A percentile compares a stretch with the other conserved stretches of the same genome.
Evolutionary conservation across 2,113 vertebrate species (phyloP).

Genomic region (Psilopogon haemacephalus): DNA sequence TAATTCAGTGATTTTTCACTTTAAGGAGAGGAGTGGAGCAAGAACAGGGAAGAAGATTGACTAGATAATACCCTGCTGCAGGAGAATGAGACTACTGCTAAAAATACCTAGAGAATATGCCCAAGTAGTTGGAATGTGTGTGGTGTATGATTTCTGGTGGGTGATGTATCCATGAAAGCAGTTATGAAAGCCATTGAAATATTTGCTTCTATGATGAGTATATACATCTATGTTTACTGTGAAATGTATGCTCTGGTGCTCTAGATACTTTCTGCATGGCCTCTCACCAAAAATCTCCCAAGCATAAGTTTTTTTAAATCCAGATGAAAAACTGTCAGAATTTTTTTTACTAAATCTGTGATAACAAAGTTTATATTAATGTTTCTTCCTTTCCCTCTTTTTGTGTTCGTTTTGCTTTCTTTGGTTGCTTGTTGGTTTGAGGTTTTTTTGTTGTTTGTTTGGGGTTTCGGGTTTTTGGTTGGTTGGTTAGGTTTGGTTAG

Average conservation of each 20-base stretch:
- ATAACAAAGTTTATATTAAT: neutral
- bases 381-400: neutral
- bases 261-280: neutral
- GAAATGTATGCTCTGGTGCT: neutral
- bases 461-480: no score
- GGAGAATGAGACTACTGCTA: neutral
- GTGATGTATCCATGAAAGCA: neutral
- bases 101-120: neutral
- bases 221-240: rapidly evolving
- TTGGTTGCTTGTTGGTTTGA: no score
- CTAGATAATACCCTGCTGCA: neutral
- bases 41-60: neutral
- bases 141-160: neutral
- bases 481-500: no score
- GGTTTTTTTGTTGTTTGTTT: no score
- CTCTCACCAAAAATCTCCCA: neutral
- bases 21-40: neutral
- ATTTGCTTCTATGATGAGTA: neutral
- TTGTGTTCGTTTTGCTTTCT: no score
- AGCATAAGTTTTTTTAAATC: neutral
- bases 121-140: neutral
- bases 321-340: neutral
- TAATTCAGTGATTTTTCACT: neutral
- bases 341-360: neutral
- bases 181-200: neutral